Evolutionary conservation across 2,797 vertebrate species (phyloP), one percentile per base, ranked within the genome.

Genomic region (Pseudochaenichthys georgianus): DNA sequence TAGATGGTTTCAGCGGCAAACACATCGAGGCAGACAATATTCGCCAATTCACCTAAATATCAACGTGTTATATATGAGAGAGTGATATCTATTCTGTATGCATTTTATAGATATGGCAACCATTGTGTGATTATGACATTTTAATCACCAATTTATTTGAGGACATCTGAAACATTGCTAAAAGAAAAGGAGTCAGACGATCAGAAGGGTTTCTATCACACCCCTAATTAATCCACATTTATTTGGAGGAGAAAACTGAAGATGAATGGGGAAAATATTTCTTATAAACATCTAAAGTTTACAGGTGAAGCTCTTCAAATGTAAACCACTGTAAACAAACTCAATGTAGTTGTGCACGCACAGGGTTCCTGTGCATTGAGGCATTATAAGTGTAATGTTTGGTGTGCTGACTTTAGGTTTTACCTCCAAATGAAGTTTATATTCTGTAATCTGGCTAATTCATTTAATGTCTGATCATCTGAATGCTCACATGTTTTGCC

Each of bases 11-110:
- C 1, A 2, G 21, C 4, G 51, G 9, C 47, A 17, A 28, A 57
- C 19, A 17, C 65, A 47, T 21, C 12, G 34, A 65, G 52, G 19
- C 21, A 28, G 2, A 41, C 9, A 3, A 16, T 17, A 46, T 60
- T 60, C 8, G 1, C 19, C 13, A n/a, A 21, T 15, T 47, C n/a
- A 67, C 48, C 28, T 34, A 71, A 75, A 62, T 47, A 68, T 66
- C 60, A 76, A 78, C 80, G 68, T 68, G 8, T 1, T 42, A 63
- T 66, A 5, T 28, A 53, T 34, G 51, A 28, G 16, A 42, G 38
- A 50, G 15, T 13, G 6, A 61, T 66, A 62, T 28, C 50, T n/a
- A n/a, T n/a, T n/a, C n/a, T 5, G 19, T 19, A 51, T n/a, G 5
- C 12, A 41, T 72, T 52, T 17, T 55, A 46, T 23, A 52, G 17